Conservation (phyloP, 2,113 vertebrate species). For the Globicephala melas region DNA sequence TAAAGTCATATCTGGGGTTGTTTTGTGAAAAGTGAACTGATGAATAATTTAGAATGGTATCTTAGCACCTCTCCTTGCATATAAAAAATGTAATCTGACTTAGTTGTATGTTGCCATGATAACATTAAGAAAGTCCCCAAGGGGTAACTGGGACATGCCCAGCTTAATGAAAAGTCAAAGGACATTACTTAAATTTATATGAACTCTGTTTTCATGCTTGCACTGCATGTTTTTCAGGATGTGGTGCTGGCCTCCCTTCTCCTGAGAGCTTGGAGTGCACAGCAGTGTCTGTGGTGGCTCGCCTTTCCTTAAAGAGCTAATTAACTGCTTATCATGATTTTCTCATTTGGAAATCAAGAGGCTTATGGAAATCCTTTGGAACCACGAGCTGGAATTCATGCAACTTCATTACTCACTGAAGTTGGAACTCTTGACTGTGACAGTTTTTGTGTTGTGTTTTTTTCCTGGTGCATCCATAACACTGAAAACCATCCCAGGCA, state of each 20-base stretch:
- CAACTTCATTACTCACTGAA: slow-evolving; percentile 72
- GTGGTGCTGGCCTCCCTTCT: slow-evolving; percentile 50
- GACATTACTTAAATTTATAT: slow-evolving; percentile 76
- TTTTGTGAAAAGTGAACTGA: slow-evolving; percentile 74
- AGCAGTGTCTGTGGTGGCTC: background rate
- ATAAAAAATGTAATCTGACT: slow-evolving; percentile 81
- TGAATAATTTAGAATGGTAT: slow-evolving; percentile 84
- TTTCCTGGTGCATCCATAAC: background rate
- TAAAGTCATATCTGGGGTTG: slow-evolving; percentile 71
- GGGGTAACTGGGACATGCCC: slow-evolving; percentile 68
- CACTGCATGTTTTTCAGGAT: slow-evolving; percentile 36
- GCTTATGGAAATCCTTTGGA: slow-evolving; percentile 74
- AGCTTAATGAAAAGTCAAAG: slow-evolving; percentile 79
- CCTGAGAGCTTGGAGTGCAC: background rate
- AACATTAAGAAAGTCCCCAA: slow-evolving; percentile 78
- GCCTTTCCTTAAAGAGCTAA: slow-evolving; percentile 65
- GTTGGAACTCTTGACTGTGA: slow-evolving; percentile 57
- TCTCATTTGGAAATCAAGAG: slow-evolving; percentile 60
- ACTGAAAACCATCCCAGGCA: background rate
- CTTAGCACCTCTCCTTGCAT: slow-evolving; percentile 71
- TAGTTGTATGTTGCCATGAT: slow-evolving; percentile 83
- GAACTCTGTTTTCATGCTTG: slow-evolving; percentile 47
- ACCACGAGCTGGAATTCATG: slow-evolving; percentile 47
- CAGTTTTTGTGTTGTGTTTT: background rate
- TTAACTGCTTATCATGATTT: slow-evolving; percentile 68